Conservation (phyloP, 2,888 invertebrate genomes). For the Junonia oenone region DNA sequence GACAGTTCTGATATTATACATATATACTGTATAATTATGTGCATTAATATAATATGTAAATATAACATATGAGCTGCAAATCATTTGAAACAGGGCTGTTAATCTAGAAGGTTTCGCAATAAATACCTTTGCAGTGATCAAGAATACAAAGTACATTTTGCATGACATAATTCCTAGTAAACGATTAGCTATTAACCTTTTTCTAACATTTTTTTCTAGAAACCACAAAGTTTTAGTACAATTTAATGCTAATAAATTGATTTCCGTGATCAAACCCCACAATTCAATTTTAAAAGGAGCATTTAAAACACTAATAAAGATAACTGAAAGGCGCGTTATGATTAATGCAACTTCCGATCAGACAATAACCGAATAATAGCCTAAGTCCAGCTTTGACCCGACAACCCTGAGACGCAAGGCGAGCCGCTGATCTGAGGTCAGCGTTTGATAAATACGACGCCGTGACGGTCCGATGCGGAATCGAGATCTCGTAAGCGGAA, state of each 20-base stretch:
- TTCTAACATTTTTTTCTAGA: neutral
- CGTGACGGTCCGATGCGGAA: conserved; percentile 5
- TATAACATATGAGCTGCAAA: too few species aligned
- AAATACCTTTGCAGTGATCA: neutral
- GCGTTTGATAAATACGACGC: conserved; percentile 26
- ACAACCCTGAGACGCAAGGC: conserved; percentile 23
- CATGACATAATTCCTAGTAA: neutral
- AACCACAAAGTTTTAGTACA: too few species aligned
- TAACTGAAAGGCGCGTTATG: neutral
- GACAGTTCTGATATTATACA: neutral
- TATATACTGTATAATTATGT: too few species aligned
- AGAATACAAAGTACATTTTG: neutral
- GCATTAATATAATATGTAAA: neutral
- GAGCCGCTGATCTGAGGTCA: conserved; percentile 25
- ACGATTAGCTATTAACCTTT: neutral
- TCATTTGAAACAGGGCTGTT: neutral
- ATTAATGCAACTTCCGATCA: neutral
- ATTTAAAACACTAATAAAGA: neutral
- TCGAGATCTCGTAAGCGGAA: conserved; percentile 2
- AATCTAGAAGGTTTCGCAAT: neutral
- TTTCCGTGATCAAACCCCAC: neutral
- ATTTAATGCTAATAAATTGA: too few species aligned
- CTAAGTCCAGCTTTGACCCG: conserved; percentile 15
- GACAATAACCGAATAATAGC: conserved; percentile 1
- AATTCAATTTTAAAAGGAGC: neutral